Percentiles rank a stretch among this genome's conserved stretches.
Evolutionary conservation across 2,888 invertebrate species (phyloP).

Genomic region (Acanthoscelides obtectus): DNA sequence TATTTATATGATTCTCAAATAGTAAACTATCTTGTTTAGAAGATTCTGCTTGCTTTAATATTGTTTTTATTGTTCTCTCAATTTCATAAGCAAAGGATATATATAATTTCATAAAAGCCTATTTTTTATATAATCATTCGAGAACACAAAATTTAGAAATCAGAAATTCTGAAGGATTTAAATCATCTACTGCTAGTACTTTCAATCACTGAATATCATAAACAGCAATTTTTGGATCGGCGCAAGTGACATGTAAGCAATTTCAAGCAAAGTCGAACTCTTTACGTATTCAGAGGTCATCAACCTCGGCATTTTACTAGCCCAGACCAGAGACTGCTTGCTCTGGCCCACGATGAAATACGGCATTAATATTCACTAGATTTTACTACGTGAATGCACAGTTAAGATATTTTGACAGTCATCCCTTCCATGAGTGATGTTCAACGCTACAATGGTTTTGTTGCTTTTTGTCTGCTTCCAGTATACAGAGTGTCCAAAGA

Average conservation of each 20-base stretch:
- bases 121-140: too few species aligned
- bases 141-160: too few species aligned
- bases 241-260: background rate
- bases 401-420: background rate
- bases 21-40: too few species aligned
- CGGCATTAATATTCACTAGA: background rate
- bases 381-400: background rate
- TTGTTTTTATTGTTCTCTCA: too few species aligned
- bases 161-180: too few species aligned
- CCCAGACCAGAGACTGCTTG: background rate
- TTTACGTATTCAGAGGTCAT: background rate
- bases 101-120: too few species aligned
- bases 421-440: background rate
- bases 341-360: background rate
- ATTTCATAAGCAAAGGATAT: too few species aligned
- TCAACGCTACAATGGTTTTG: background rate
- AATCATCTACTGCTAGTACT: too few species aligned
- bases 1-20: too few species aligned
- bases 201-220: too few species aligned
- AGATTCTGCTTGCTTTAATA: too few species aligned
- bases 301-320: background rate
- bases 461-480: background rate
- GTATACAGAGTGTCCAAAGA: background rate
- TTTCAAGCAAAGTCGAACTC: background rate
- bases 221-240: too few species aligned